phyloP scores from a whole-genome alignment of 2,113 vertebrate genomes.

The Bubo bubo region DNA sequence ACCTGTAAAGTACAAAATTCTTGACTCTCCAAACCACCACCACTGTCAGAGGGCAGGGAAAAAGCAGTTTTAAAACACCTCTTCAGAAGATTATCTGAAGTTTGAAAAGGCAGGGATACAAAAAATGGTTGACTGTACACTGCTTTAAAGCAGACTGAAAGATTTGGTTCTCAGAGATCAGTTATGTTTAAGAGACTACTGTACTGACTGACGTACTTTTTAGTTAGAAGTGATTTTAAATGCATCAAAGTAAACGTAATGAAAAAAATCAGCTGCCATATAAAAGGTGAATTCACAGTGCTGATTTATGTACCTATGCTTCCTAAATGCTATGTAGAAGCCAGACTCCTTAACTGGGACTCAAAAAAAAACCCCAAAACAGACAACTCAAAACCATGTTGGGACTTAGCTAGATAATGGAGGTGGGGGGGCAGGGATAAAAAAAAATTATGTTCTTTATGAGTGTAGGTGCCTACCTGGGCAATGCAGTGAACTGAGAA shows the following conservation, averaged over 20 bases:
- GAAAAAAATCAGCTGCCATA: neutral
- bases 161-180: neutral
- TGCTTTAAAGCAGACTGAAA: neutral
- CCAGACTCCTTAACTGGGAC: neutral
- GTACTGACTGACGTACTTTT: neutral
- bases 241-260: neutral
- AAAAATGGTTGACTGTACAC: neutral
- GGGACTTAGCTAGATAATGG: neutral
- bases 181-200: neutral
- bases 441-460: neutral
- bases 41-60: neutral
- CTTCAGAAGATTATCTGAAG: neutral
- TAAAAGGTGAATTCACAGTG: neutral
- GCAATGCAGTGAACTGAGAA: neutral
- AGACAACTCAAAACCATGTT: neutral
- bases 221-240: neutral
- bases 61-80: neutral
- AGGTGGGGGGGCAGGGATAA: too few relatives aligned
- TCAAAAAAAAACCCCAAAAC: neutral
- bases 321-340: neutral
- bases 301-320: neutral
- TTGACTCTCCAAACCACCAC: neutral
- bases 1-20: neutral
- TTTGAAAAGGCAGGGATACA: neutral
- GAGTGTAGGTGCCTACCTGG: neutral